Percentiles rank a stretch among this genome's conserved stretches.
Conservation (phyloP, 2,797 vertebrate genomes). For the Pempheris klunzingeri region DNA sequence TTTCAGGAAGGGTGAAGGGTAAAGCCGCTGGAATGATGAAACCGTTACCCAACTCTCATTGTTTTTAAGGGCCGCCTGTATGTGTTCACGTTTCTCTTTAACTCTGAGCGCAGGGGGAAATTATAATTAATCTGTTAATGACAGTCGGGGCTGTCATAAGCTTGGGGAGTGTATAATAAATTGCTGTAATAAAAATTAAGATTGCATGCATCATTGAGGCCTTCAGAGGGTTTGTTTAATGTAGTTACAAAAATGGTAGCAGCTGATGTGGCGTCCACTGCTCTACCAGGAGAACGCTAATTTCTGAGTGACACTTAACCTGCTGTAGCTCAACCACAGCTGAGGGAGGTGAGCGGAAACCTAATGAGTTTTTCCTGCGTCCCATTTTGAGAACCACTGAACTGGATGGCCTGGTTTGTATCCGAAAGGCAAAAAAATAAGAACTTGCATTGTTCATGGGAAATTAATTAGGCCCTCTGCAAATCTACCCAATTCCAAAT, state of each 20-base stretch:
- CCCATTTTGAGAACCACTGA: constrained; percentile 90
- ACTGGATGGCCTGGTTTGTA: constrained; percentile 91
- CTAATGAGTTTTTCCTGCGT: constrained; percentile 78
- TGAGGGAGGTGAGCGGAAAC: constrained; percentile 77
- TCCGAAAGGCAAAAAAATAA: constrained; percentile 64
- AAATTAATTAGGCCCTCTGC: constrained; percentile 66
- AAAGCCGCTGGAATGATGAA: constrained; percentile 76
- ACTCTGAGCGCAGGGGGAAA: constrained; percentile 85
- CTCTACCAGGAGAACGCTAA: constrained; percentile 85
- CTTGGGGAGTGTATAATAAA: constrained; percentile 89
- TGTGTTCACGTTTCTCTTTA: constrained; percentile 81
- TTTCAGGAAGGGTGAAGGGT: constrained; percentile 76
- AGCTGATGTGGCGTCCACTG: constrained; percentile 86
- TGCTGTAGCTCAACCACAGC: constrained; percentile 83
- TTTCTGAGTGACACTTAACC: constrained; percentile 88
- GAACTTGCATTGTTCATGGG: constrained; percentile 63
- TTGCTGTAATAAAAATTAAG: constrained; percentile 93
- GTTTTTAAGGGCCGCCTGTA: constrained; percentile 73
- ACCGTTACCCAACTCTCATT: constrained; percentile 75
- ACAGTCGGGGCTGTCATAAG: constrained; percentile 91
- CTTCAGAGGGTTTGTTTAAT: constrained; percentile 91
- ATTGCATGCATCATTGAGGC: constrained; percentile 90
- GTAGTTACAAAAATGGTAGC: constrained; percentile 91
- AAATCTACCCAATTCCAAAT: constrained; percentile 60
- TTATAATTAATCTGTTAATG: constrained; percentile 94